Base-by-base conservation (phyloP, 2,888 invertebrate species). In the Volucella inflata region DNA sequence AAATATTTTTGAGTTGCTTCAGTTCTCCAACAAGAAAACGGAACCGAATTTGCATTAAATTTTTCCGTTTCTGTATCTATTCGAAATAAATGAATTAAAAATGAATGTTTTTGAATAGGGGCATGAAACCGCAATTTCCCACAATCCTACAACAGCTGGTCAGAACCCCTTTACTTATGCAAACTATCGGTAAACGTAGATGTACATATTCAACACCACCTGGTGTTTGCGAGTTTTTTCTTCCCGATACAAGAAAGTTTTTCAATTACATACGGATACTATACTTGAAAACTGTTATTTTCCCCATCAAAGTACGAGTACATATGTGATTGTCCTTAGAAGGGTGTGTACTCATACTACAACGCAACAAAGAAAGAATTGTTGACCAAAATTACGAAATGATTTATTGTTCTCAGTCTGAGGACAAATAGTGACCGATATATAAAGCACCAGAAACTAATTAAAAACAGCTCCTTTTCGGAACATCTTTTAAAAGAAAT, bases 81-180 rank as follows among this genome's bases (percentile, higher is more conserved):
- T 30, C 30, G 30, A 30, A 30, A 30, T 30, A 30, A 30, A 6
- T 30, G 30, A 6, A 30, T 30, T 6, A 6, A 30, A 30, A 30
- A 30, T 30, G 30, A 6, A 30, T 30, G 4, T 30, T 30, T 0
- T 6, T 30, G 30, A 1, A 30, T 30, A 6, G 6, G 30, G 30
- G 6, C 21, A 21, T 21, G 1, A 21, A 21, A 21, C 30, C 30
- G 6, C 30, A 30, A 6, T 30, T 30, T 30, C 30, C 30, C 30
- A 30, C 30, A 30, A 30, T 30, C 30, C 30, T 6, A 30, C 30
- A 30, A 30, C 30, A 30, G 30, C 40, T 44, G 68, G 44, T 36
- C 36, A 64, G 68, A 30, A 44, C 44, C 68, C 53, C 9, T 68
- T 46, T 16, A 11, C 30, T 30, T 30, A 68, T 68, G 55, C 46